A percentile compares a stretch with the other conserved stretches of the same genome.
phyloP scores from a whole-genome alignment of 2,888 invertebrate species.

The Proisotoma minuta region DNA sequence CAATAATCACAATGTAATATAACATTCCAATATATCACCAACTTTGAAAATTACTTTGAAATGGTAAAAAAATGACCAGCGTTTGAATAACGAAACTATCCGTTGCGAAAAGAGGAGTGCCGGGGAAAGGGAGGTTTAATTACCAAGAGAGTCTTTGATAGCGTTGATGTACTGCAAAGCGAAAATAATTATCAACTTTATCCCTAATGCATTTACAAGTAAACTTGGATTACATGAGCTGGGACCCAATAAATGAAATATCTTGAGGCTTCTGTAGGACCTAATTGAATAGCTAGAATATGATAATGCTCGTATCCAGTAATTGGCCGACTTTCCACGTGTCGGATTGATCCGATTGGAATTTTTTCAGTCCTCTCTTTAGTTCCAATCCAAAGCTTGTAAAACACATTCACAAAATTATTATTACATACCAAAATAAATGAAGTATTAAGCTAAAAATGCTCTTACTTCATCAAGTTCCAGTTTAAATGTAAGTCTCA shows the following conservation, averaged over 20 bases:
- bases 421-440: constrained; percentile 7
- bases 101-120: too few relatives aligned
- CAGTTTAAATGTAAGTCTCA: constrained; percentile 83
- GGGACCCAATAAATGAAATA: constrained; percentile 96
- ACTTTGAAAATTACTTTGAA: too few relatives aligned
- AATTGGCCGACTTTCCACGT: constrained; percentile 63
- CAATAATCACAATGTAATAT: too few relatives aligned
- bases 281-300: constrained; percentile 75
- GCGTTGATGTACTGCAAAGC: constrained; percentile 67
- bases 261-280: constrained; percentile 83
- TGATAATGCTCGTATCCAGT: constrained; percentile 86
- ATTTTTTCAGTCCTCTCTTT: constrained; percentile 89
- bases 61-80: too few relatives aligned
- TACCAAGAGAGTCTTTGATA: constrained; percentile 69
- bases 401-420: constrained; percentile 49
- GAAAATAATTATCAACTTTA: neutral
- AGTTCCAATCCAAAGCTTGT: constrained; percentile 79
- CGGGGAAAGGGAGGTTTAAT: too few relatives aligned
- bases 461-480: constrained; percentile 65
- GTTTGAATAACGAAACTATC: too few relatives aligned
- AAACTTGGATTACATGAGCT: constrained; percentile 60
- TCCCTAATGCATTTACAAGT: neutral
- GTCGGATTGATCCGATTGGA: constrained; percentile 73
- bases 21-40: too few relatives aligned
- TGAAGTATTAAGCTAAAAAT: too few relatives aligned